These are phyloP conservation scores for Coelopa frigida DNA, from an alignment of 1,140 invertebrate genomes.

Conservation along the genomic window DNA sequence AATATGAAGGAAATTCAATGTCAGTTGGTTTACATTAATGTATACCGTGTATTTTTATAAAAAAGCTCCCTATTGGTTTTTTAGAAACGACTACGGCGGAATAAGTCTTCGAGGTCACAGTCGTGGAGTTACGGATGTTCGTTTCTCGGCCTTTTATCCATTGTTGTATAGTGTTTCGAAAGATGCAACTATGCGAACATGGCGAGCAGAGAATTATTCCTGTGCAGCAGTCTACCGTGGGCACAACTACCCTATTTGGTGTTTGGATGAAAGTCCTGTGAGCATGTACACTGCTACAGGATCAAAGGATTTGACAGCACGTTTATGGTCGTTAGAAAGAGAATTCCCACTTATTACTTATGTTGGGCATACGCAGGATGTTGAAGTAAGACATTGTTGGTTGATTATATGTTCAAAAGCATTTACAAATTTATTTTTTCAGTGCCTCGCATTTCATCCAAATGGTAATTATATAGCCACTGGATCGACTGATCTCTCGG, in stretches of 20 bases:
- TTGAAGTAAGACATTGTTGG: slow-evolving; percentile 75
- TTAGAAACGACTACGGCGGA: slow-evolving; percentile 47
- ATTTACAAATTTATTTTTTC: background rate
- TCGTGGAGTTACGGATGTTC: slow-evolving; percentile 64
- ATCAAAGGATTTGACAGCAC: slow-evolving; percentile 75
- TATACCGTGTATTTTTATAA: background rate
- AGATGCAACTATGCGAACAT: slow-evolving; percentile 67
- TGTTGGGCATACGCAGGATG: slow-evolving; percentile 73
- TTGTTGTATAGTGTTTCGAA: slow-evolving; percentile 68
- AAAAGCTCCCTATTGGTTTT: too few relatives aligned
- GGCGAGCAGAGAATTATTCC: slow-evolving; percentile 59
- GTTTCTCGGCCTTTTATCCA: slow-evolving; percentile 52
- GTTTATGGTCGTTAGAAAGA: slow-evolving; percentile 77
- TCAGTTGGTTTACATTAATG: background rate
- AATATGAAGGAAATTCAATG: slow-evolving; percentile 22
- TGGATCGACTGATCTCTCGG: slow-evolving; percentile 67
- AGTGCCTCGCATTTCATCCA: slow-evolving; percentile 71
- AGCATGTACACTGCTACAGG: slow-evolving; percentile 71
- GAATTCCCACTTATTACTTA: slow-evolving; percentile 72
- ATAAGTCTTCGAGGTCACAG: slow-evolving; percentile 62
- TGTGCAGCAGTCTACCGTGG: slow-evolving; percentile 68
- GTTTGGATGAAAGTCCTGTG: slow-evolving; percentile 66
- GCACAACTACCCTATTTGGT: slow-evolving; percentile 82
- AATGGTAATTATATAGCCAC: slow-evolving; percentile 74
- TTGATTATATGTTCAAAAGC: too few relatives aligned